Conservation (phyloP, 2,797 vertebrate genomes). For the Typhlichthys eigenmanni region DNA sequence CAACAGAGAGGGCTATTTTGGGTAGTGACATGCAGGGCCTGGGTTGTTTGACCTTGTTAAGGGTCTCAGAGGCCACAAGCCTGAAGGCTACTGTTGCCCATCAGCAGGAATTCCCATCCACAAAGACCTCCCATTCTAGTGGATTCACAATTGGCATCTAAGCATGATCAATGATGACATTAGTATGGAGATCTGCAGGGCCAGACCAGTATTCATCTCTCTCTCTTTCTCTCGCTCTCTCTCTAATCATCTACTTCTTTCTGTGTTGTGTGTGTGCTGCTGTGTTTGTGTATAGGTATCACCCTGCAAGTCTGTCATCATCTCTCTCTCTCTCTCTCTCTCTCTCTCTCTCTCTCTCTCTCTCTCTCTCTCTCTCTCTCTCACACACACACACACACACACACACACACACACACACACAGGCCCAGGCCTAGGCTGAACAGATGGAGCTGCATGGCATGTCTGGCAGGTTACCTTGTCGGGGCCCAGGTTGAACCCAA, state of each 20-base stretch:
- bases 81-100: conserved; percentile 71
- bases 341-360: conserved; percentile 1
- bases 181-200: conserved; percentile 27
- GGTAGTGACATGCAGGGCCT: conserved; percentile 4
- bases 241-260: no score
- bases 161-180: conserved; percentile 65
- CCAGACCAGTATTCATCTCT: conserved; percentile 23
- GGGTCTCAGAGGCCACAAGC: conserved; percentile 72
- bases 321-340: background rate
- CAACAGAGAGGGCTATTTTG: conserved; percentile 42
- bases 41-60: conserved; percentile 53
- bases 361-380: background rate
- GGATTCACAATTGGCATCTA: conserved; percentile 61
- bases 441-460: conserved; percentile 71
- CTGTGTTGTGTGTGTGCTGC: background rate
- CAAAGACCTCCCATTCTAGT: conserved; percentile 57
- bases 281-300: background rate
- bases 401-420: conserved; percentile 26
- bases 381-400: conserved; percentile 10
- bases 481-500: conserved; percentile 53
- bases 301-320: no score
- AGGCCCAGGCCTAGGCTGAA: conserved; percentile 41
- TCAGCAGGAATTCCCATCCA: conserved; percentile 70
- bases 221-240: background rate
- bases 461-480: conserved; percentile 71